These are phyloP conservation scores for Scaptomyza flava DNA, from an alignment of 2,888 invertebrate genomes.

Conservation along the genomic window DNA sequence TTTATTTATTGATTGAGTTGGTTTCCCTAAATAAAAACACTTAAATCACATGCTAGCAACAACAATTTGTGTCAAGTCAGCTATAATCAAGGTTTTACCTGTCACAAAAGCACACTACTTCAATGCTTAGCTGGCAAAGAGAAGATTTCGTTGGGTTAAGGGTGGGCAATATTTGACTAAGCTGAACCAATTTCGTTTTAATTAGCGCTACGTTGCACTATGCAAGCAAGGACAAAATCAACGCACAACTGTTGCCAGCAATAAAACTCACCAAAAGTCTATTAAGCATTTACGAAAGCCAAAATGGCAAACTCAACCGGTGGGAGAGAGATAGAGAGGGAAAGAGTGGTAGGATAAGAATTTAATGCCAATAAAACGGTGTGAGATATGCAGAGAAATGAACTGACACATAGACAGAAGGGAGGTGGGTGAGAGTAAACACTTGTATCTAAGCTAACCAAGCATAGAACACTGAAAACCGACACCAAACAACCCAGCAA, in stretches of 20 bases:
- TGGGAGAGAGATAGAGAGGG: no score
- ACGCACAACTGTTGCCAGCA: constrained; percentile 46
- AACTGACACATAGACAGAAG: constrained; percentile 11
- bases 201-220: constrained; percentile 58
- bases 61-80: constrained; percentile 62
- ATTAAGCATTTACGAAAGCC: constrained; percentile 65
- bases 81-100: constrained; percentile 63
- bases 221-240: constrained; percentile 37
- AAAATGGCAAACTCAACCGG: constrained; percentile 54
- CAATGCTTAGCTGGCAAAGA: constrained; percentile 36
- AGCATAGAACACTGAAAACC: constrained; percentile 36
- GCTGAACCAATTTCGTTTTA: constrained; percentile 59
- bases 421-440: neutral
- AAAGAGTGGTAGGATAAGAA: constrained; percentile 13
- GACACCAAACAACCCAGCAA: neutral
- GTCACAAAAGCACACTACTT: constrained; percentile 63
- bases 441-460: constrained; percentile 57
- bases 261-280: constrained; percentile 65
- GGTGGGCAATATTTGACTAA: constrained; percentile 17
- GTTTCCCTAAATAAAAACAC: neutral
- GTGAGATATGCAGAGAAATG: constrained; percentile 36
- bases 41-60: constrained; percentile 38
- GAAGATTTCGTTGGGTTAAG: neutral
- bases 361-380: constrained; percentile 72
- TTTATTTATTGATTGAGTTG: constrained; percentile 20